Evolutionary conservation across 2,888 invertebrate genomes (phyloP).

Genomic region (Aethes cnicana): DNA sequence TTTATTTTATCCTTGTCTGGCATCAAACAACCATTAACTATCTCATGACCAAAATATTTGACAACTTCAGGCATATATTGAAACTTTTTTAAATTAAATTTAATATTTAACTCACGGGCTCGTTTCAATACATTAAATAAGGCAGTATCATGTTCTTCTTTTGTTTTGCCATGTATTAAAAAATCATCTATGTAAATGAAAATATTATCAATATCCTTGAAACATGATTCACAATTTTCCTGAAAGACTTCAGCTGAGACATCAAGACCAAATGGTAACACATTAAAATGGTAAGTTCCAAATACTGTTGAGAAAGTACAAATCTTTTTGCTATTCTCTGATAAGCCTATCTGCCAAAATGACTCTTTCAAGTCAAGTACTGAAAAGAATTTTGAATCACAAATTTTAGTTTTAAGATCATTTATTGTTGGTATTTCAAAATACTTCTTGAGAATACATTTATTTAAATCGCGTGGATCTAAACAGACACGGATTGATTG

Average conservation of each 20-base stretch:
- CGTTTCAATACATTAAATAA: neutral
- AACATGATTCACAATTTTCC: neutral
- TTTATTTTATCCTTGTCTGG: neutral
- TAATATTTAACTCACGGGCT: neutral
- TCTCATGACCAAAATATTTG: slow-evolving; percentile 7
- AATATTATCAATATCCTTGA: too few relatives aligned
- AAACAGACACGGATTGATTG: too few relatives aligned
- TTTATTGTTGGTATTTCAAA: too few relatives aligned
- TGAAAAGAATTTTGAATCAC: slow-evolving; percentile 6
- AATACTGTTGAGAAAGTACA: too few relatives aligned
- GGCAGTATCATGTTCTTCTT: neutral
- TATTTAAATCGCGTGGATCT: too few relatives aligned
- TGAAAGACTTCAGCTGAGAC: slow-evolving; percentile 13
- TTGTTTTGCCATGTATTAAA: slow-evolving; percentile 2
- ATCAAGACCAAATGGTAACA: slow-evolving; percentile 4
- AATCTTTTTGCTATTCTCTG: too few relatives aligned
- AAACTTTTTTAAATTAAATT: too few relatives aligned
- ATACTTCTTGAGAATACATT: too few relatives aligned
- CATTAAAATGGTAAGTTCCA: slow-evolving; percentile 7
- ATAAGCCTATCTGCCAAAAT: too few relatives aligned
- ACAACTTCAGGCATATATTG: neutral
- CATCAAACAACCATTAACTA: slow-evolving; percentile 1
- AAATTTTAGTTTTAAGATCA: too few relatives aligned
- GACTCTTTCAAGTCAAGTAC: too few relatives aligned
- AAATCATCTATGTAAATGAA: slow-evolving; percentile 18